These are phyloP conservation scores for Neosilurus hyrtlii DNA, from an alignment of 2,797 vertebrate genomes.

Conservation along the genomic window DNA sequence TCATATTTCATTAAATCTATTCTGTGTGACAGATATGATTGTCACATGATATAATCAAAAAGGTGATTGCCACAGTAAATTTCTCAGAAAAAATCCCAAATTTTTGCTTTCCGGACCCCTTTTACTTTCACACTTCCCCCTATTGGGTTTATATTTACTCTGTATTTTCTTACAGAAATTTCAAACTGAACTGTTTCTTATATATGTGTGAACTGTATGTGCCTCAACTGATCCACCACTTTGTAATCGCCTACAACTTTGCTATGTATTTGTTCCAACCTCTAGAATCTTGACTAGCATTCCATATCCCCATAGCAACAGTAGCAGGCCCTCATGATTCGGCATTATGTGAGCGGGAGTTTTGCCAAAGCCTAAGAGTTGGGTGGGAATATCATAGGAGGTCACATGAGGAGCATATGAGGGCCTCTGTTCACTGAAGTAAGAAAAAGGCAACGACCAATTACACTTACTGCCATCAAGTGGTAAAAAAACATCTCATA, in stretches of 20 bases:
- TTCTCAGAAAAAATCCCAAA: not conserved
- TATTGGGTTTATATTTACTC: not conserved
- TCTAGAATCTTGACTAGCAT: conserved; percentile 73
- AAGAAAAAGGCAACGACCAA: conserved; percentile 25
- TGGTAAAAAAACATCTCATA: not conserved
- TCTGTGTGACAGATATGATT: conserved; percentile 10
- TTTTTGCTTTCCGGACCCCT: not conserved
- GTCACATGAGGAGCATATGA: conserved; percentile 44
- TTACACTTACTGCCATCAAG: conserved; percentile 35
- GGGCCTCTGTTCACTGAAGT: conserved; percentile 27
- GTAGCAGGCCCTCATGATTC: conserved; percentile 72
- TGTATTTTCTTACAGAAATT: not conserved
- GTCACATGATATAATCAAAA: conserved; percentile 15
- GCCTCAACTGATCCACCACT: conserved; percentile 28
- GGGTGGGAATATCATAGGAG: conserved; percentile 59
- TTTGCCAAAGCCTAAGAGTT: conserved; percentile 74
- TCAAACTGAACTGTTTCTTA: not conserved
- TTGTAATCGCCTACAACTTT: conserved; percentile 29
- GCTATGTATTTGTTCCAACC: conserved; percentile 60
- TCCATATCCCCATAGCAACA: conserved; percentile 80
- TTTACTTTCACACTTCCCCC: not conserved
- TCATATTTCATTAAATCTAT: conserved; percentile 15
- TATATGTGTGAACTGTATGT: conserved; percentile 18
- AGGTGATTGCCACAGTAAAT: not conserved
- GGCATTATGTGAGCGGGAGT: conserved; percentile 78